phyloP scores from a whole-genome alignment of 2,888 invertebrate genomes.

The Portevinia maculata region DNA sequence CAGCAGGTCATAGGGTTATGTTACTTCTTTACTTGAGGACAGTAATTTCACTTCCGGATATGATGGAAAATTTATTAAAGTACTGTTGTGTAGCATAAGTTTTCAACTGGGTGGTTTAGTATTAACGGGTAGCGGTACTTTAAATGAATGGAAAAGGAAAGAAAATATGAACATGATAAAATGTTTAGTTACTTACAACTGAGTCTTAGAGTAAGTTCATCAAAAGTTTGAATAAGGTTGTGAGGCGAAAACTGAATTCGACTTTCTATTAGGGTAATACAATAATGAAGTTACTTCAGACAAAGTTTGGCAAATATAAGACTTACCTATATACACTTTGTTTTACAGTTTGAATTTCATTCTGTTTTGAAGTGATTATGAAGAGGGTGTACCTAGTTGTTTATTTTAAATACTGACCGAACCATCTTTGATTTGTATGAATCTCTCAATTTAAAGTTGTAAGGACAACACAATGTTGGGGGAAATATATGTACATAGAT shows the following conservation, averaged over 20 bases:
- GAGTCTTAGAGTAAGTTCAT: slow-evolving; percentile 4
- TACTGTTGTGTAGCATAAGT: not conserved
- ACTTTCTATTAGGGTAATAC: too few species aligned
- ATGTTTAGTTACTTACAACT: not conserved
- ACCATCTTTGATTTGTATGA: too few species aligned
- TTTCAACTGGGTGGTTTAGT: not conserved
- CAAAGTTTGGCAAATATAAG: not conserved
- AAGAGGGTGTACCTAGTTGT: not conserved
- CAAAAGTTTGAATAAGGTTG: too few species aligned
- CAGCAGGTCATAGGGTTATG: slow-evolving; percentile 70
- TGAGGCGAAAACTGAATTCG: too few species aligned
- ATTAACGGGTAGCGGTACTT: not conserved
- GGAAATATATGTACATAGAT: too few species aligned
- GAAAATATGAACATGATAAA: slow-evolving; percentile 5
- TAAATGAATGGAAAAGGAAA: slow-evolving; percentile 3
- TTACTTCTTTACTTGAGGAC: slow-evolving; percentile 52
- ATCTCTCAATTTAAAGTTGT: too few species aligned
- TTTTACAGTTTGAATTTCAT: too few species aligned
- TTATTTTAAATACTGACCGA: too few species aligned
- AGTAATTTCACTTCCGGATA: slow-evolving; percentile 64
- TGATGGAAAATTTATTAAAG: slow-evolving; percentile 16
- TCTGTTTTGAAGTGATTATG: not conserved
- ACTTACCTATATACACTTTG: not conserved
- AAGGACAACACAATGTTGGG: too few species aligned
- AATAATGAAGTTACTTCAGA: too few species aligned